Percentiles rank a stretch among this genome's conserved stretches.
phyloP scores from a whole-genome alignment of 2,888 invertebrate genomes.

The Sphecodes monilicornis region DNA sequence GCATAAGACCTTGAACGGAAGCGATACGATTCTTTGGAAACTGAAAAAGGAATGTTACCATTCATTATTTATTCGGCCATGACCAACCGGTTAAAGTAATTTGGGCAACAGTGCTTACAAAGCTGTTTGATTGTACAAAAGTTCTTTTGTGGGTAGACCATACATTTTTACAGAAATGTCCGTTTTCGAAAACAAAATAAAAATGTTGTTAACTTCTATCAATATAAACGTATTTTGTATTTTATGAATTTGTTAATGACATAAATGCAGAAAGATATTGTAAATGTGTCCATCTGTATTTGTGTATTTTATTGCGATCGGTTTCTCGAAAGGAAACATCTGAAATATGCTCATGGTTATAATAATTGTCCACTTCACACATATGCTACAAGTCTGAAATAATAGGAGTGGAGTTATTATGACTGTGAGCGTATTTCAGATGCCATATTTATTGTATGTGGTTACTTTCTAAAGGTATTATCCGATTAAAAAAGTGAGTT shows the following conservation, averaged over 20 bases:
- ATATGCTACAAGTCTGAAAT: not conserved
- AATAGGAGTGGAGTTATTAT: not conserved
- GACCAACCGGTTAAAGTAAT: not conserved
- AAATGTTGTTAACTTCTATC: not conserved
- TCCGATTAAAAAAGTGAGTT: not conserved
- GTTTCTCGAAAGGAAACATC: not conserved
- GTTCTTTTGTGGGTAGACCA: not conserved
- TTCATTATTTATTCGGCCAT: constrained; percentile 4
- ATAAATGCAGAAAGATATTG: not conserved
- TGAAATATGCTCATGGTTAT: not conserved
- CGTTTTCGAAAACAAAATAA: not conserved
- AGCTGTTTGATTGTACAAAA: not conserved
- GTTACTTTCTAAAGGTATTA: not conserved
- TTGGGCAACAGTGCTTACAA: not conserved
- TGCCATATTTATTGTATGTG: not conserved
- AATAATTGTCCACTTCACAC: not conserved
- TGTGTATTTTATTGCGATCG: not conserved
- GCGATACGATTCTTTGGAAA: not conserved
- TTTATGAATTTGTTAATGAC: not conserved
- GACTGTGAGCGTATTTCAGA: not conserved
- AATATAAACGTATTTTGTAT: not conserved
- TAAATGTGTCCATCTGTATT: not conserved
- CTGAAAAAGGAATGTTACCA: constrained; percentile 7
- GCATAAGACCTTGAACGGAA: not conserved
- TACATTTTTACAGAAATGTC: not conserved